A percentile compares a stretch with the other conserved stretches of the same genome.
Evolutionary conservation across 2,113 vertebrate species (phyloP).

Genomic region (Leucosticte australis): DNA sequence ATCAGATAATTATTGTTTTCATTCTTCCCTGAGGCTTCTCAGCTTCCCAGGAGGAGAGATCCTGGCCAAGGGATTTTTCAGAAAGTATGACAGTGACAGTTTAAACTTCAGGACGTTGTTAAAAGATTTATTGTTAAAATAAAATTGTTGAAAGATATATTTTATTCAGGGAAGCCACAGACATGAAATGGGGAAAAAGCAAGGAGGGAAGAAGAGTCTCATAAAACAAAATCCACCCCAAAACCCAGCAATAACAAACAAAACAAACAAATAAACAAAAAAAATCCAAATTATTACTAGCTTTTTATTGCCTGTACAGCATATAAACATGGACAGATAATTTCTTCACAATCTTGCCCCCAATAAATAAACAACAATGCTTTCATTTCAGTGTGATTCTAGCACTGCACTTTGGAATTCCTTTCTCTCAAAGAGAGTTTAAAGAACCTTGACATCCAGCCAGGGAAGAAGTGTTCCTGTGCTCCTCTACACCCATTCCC

Average conservation of each 20-base stretch:
- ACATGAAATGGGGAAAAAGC: not conserved
- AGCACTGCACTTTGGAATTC: not conserved
- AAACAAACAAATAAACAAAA: not conserved
- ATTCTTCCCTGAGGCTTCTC: no score
- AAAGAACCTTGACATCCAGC: not conserved
- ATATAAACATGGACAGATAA: not conserved
- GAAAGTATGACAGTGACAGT: no score
- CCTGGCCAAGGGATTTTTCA: no score
- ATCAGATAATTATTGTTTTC: no score
- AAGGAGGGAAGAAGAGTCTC: not conserved
- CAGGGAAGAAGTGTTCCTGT: not conserved
- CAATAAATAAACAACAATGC: slow-evolving; percentile 1
- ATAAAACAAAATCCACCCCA: not conserved
- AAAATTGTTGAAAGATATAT: not conserved
- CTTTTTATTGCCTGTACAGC: not conserved
- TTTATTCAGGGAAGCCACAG: not conserved
- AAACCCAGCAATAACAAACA: not conserved
- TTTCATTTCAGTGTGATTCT: not conserved
- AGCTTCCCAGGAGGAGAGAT: no score
- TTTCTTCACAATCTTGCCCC: not conserved
- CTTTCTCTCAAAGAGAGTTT: not conserved
- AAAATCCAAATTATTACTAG: not conserved
- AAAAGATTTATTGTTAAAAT: not conserved
- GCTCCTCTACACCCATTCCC: not conserved
- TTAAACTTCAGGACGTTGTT: not conserved